A percentile compares a stretch with the other conserved stretches of the same genome.
phyloP scores from a whole-genome alignment of 2,888 invertebrate species.

The Periphyllus acericola region DNA sequence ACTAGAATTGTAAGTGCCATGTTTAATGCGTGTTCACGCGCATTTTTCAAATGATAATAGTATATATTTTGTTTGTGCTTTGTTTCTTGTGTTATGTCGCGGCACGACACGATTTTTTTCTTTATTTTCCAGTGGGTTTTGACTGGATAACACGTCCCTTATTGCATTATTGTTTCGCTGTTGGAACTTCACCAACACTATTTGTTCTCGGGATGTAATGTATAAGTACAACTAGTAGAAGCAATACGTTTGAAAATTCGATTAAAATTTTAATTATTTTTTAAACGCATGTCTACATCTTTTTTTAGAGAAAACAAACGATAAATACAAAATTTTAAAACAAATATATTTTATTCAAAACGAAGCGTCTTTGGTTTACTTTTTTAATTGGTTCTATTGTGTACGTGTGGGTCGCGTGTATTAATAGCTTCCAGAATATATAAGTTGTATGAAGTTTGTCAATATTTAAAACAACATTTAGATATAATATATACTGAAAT shows the following conservation, averaged over 20 bases:
- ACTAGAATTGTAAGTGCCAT: slow-evolving; percentile 81
- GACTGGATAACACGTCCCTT: no score
- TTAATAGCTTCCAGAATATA: background rate
- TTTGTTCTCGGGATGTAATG: no score
- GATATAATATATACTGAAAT: background rate
- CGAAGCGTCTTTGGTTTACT: background rate
- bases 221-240: no score
- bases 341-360: background rate
- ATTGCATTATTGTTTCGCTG: no score
- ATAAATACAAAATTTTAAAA: no score
- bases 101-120: background rate
- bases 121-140: background rate
- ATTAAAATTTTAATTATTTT: no score
- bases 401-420: background rate
- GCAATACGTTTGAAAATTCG: no score
- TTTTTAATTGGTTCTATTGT: slow-evolving; percentile 29
- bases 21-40: background rate
- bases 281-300: no score
- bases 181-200: no score
- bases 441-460: background rate
- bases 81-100: background rate
- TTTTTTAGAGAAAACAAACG: no score
- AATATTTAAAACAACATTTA: background rate
- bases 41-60: no score
- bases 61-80: no score